Percentiles rank a stretch among this genome's conserved stretches.
Conservation (phyloP, 2,888 invertebrate species). For the Phragmatobia fuliginosa region DNA sequence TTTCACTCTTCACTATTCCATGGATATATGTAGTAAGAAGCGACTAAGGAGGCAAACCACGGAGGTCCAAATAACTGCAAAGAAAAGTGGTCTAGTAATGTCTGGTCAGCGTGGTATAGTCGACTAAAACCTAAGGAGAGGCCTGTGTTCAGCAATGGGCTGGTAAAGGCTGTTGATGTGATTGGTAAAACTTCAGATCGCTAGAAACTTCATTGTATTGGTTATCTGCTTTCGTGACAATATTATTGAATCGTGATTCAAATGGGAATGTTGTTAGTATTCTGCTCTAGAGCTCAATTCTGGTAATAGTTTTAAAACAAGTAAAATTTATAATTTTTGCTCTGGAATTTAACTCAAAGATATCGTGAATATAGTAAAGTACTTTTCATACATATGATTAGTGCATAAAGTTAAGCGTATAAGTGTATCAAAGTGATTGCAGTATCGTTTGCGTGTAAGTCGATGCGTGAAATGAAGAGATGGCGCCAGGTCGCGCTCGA, state of each 20-base stretch:
- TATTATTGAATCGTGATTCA: neutral
- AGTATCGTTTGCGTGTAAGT: slow-evolving; percentile 55
- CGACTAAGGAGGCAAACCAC: too few relatives aligned
- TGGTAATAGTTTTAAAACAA: neutral
- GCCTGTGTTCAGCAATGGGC: too few relatives aligned
- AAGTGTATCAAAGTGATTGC: slow-evolving; percentile 18
- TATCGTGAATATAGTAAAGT: neutral
- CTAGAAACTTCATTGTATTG: neutral
- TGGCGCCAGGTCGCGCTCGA: slow-evolving; percentile 50
- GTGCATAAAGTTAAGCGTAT: neutral
- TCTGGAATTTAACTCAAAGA: neutral
- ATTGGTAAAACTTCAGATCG: too few relatives aligned
- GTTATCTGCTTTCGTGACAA: neutral
- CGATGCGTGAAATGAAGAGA: slow-evolving; percentile 68
- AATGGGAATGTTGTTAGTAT: neutral
- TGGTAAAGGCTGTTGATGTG: too few relatives aligned
- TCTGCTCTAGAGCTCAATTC: neutral
- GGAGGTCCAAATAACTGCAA: too few relatives aligned
- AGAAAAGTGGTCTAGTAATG: too few relatives aligned
- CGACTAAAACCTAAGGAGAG: too few relatives aligned
- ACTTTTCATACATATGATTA: neutral
- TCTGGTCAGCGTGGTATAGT: too few relatives aligned
- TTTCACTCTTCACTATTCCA: too few relatives aligned
- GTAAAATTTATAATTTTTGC: neutral
- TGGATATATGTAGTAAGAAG: too few relatives aligned